Evolutionary conservation across 2,113 vertebrate species (phyloP).

Genomic region (Chelonoidis abingdonii): DNA sequence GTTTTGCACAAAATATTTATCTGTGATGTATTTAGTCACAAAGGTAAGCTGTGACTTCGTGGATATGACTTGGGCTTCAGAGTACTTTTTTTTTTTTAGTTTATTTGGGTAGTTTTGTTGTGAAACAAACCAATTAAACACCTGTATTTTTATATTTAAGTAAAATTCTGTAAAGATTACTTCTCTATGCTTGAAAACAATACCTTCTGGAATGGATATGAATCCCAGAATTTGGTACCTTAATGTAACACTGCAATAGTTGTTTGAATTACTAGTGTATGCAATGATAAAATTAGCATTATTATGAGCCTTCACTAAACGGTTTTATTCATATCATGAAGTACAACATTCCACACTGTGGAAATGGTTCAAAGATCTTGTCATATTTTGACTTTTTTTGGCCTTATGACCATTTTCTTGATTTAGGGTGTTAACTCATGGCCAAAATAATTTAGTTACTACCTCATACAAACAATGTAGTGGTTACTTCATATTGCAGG

Average conservation of each 20-base stretch:
- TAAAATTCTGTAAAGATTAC: constrained; percentile 72
- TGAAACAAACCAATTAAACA: constrained; percentile 77
- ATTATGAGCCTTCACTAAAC: constrained; percentile 56
- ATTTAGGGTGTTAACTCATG: constrained; percentile 79
- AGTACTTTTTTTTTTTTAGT: constrained; percentile 64
- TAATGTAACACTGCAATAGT: constrained; percentile 65
- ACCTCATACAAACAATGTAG: constrained; percentile 84
- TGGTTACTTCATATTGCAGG: constrained; percentile 79
- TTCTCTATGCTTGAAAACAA: constrained; percentile 77
- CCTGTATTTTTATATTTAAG: constrained; percentile 81
- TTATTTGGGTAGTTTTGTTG: constrained; percentile 78
- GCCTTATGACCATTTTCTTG: constrained; percentile 78
- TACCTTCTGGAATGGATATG: constrained; percentile 69
- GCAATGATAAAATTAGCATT: constrained; percentile 58
- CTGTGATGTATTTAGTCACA: constrained; percentile 86
- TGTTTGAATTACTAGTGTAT: constrained; percentile 70
- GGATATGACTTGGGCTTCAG: constrained; percentile 75
- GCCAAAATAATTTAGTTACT: constrained; percentile 89
- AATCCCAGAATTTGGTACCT: constrained; percentile 75
- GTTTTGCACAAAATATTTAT: constrained; percentile 87
- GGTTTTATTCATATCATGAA: constrained; percentile 70
- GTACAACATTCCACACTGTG: constrained; percentile 76
- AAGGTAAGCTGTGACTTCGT: constrained; percentile 83
- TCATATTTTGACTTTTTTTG: constrained; percentile 73
- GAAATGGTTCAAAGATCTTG: constrained; percentile 69